A percentile compares a stretch with the other conserved stretches of the same genome.
These are phyloP conservation scores for Sinella curviseta DNA, from an alignment of 1,140 invertebrate genomes.

Conservation along the genomic window DNA sequence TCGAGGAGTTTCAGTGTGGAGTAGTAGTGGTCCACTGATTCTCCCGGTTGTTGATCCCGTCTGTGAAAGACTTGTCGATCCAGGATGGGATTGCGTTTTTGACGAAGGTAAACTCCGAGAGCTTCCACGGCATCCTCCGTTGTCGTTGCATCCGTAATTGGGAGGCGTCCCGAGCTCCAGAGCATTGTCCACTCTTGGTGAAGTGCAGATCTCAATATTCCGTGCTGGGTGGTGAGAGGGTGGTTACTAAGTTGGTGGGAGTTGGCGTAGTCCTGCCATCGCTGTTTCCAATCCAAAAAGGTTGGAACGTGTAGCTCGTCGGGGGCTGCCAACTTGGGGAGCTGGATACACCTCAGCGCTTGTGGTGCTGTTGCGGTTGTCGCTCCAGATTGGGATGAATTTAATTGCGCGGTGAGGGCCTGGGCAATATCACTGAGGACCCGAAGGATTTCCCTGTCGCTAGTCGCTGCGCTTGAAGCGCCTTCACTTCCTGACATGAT, in stretches of 20 bases:
- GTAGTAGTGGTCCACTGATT: conserved; percentile 15
- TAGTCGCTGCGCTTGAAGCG: too few species aligned
- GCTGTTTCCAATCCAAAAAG: conserved; percentile 4
- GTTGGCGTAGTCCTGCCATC: background rate
- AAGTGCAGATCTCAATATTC: background rate
- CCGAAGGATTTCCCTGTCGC: too few species aligned
- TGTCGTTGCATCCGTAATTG: background rate
- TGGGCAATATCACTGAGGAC: background rate
- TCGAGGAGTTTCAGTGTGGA: background rate
- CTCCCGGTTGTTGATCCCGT: background rate
- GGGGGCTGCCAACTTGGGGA: background rate
- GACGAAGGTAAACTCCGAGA: background rate
- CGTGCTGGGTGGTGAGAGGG: background rate
- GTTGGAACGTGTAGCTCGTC: background rate
- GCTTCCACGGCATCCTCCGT: background rate
- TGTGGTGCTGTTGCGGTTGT: background rate
- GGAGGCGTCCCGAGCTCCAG: background rate
- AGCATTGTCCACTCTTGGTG: background rate
- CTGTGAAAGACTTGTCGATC: background rate
- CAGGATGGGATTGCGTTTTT: background rate
- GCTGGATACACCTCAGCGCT: background rate
- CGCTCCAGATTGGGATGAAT: background rate
- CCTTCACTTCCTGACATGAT: too few species aligned
- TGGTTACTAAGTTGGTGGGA: background rate
- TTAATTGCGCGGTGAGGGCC: background rate